Percentiles rank a stretch among this genome's conserved stretches.
Conservation (phyloP, 2,888 invertebrate genomes). For the Acanthosepion lycidas region DNA sequence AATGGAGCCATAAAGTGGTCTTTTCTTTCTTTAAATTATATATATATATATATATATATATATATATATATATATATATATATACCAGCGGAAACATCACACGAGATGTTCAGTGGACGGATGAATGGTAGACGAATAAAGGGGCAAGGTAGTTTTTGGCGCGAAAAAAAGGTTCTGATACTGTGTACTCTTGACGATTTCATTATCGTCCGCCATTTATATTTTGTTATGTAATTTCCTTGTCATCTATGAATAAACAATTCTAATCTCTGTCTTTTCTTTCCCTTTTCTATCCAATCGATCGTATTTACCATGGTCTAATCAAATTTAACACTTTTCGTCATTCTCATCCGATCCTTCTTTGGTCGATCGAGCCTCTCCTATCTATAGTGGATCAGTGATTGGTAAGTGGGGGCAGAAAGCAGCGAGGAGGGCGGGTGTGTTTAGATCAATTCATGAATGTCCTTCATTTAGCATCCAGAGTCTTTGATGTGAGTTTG, state of each 20-base stretch:
- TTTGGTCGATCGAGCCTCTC: not conserved
- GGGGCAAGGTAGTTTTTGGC: no score
- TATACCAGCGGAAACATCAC: no score
- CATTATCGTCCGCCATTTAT: no score
- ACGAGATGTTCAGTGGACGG: no score
- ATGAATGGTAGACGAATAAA: no score
- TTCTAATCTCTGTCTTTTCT: not conserved
- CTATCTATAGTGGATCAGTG: not conserved
- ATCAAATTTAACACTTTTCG: not conserved
- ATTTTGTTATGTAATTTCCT: no score
- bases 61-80: no score
- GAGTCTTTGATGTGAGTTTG: not conserved
- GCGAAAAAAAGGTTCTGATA: not conserved
- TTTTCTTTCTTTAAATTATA: no score
- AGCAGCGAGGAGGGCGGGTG: not conserved
- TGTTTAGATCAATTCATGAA: not conserved
- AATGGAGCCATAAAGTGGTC: no score
- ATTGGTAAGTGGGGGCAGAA: not conserved
- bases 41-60: no score
- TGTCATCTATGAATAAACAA: no score
- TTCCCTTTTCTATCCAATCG: not conserved
- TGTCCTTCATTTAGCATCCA: not conserved
- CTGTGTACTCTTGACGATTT: not conserved
- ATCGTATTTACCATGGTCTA: not conserved
- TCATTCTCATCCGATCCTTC: not conserved